These are phyloP conservation scores for Megalops cyprinoides DNA, from an alignment of 2,797 vertebrate genomes.

Conservation along the genomic window DNA sequence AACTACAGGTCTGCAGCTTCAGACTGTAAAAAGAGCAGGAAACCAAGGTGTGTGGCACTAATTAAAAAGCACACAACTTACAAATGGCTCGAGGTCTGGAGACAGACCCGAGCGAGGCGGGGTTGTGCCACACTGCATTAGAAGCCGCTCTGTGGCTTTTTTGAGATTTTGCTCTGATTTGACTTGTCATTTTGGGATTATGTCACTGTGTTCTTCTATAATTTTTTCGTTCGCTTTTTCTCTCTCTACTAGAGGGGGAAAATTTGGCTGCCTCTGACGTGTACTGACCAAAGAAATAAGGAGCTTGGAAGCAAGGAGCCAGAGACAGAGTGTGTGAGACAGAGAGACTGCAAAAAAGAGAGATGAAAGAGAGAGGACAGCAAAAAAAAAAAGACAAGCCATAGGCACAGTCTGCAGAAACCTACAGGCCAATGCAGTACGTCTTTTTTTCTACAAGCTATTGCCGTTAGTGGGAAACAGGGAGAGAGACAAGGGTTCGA, in stretches of 20 bases:
- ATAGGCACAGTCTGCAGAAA: constrained; percentile 35
- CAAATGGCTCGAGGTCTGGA: neutral
- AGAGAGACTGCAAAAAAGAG: neutral
- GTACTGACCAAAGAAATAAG: constrained; percentile 14
- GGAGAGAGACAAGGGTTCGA: constrained; percentile 77
- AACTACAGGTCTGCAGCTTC: neutral
- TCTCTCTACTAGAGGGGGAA: neutral
- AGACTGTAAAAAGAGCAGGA: neutral
- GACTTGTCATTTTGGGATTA: neutral
- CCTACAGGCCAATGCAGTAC: constrained; percentile 46
- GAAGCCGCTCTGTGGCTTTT: no score
- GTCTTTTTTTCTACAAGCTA: constrained; percentile 47
- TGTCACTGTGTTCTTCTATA: neutral
- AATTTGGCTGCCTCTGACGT: constrained; percentile 22
- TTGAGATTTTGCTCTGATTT: neutral
- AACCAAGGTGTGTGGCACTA: neutral
- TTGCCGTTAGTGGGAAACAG: constrained; percentile 56
- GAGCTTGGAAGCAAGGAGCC: constrained; percentile 2
- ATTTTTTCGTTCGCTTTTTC: neutral
- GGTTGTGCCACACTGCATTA: neutral
- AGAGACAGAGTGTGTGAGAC: neutral
- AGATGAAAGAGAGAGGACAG: constrained; percentile 8
- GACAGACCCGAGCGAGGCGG: neutral
- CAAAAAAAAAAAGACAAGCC: constrained; percentile 25
- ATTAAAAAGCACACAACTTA: neutral